Conservation (phyloP, 2,888 invertebrate genomes). For the Sphaerophoria rueppellii region DNA sequence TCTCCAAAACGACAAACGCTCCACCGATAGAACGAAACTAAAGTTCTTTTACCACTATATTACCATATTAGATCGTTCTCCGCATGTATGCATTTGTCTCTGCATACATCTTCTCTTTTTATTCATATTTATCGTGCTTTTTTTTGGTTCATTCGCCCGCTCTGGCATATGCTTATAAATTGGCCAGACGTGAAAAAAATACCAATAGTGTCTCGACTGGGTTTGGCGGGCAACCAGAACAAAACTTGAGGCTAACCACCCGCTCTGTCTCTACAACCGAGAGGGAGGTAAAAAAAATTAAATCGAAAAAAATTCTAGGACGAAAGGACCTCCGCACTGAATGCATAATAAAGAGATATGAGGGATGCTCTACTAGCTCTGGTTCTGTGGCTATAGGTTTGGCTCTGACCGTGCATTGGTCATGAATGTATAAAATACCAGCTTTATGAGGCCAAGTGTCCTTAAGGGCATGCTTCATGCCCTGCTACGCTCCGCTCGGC, state of each 20-base stretch:
- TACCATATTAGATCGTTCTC: constrained; percentile 27
- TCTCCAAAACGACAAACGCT: too few relatives aligned
- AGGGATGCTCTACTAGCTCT: constrained; percentile 48
- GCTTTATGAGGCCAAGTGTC: constrained; percentile 77
- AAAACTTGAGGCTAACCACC: too few relatives aligned
- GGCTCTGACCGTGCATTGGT: constrained; percentile 70
- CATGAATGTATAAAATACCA: constrained; percentile 74
- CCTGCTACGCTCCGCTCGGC: not conserved
- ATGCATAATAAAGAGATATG: constrained; percentile 73
- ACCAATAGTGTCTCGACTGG: constrained; percentile 74
- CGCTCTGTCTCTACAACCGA: not conserved
- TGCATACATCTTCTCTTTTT: constrained; percentile 57
- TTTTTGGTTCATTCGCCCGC: constrained; percentile 55
- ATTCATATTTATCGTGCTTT: constrained; percentile 63
- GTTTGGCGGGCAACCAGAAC: not conserved
- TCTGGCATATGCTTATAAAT: constrained; percentile 80
- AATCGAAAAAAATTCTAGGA: constrained; percentile 37
- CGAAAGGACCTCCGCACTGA: constrained; percentile 51
- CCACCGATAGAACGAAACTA: too few relatives aligned
- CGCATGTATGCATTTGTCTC: constrained; percentile 16
- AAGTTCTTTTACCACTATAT: constrained; percentile 26
- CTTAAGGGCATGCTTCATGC: constrained; percentile 64
- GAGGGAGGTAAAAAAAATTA: constrained; percentile 38
- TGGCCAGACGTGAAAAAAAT: constrained; percentile 80
- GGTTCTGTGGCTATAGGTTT: too few relatives aligned